Evolutionary conservation across 2,888 invertebrate species (phyloP), one percentile per base, ranked within the genome.

Genomic region (Lasioglossum marginatum): DNA sequence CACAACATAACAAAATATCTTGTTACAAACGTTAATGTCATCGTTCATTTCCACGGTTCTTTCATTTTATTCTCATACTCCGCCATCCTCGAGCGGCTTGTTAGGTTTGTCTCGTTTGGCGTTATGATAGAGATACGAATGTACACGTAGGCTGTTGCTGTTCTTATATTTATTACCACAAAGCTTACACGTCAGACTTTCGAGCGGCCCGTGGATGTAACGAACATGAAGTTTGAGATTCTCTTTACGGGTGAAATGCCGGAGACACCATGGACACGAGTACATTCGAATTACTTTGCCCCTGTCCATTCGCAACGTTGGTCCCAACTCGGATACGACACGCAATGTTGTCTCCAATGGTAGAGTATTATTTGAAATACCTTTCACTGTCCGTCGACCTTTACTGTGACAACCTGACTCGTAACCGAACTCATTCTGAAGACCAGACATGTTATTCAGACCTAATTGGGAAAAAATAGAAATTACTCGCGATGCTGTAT

Each of bases 171-270:
- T 95, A 90, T 97, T 97, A 91, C 97, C 97, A 93, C 97, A 97
- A 81, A 97, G 96, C 89, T 96, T 96, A 94, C 97, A 97, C 91
- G 97, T 97, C 81, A 97, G 95, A 86, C 96, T 97, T 92, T 97
- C 96, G 88, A 96, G 96, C 16, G 96, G 96, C 92, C 97, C 97
- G 93, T 97, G 97, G 92, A 97, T 97, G 94, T 97, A 97, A 45
- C 97, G 96, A 73, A 97, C 96, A 93, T 97, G 97, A 63, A 97
- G 96, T 94, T 97, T 97, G 92, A 97, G 95, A 94, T 97, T 97
- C 89, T 95, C 95, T 86, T 94, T 95, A 70, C 95, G 93, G 71
- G 95, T 95, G 52, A 95, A 95, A 63, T 95, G 95, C 40, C 95
- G 93, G 57, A 95, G 88, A 81, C 95, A 95, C 95, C 95, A 95